Percentiles rank a stretch among this genome's conserved stretches.
Evolutionary conservation across 2,113 vertebrate genomes (phyloP).

Genomic region (Salvelinus alpinus): DNA sequence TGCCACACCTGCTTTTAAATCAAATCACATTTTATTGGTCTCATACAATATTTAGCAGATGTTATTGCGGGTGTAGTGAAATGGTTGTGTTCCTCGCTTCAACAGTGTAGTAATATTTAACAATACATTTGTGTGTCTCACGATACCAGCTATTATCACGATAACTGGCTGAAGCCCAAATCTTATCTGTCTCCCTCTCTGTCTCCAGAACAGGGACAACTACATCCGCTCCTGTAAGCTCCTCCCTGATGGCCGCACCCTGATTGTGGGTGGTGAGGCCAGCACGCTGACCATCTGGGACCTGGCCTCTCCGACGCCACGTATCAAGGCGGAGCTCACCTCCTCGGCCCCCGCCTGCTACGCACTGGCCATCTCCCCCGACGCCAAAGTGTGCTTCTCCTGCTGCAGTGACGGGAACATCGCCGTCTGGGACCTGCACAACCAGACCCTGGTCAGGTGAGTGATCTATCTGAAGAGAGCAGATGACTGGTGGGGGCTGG

Average conservation of each 20-base stretch:
- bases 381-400: conserved; percentile 98
- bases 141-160: no score
- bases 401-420: conserved; percentile 98
- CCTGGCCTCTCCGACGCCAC: conserved; percentile 90
- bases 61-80: no score
- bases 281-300: conserved; percentile 98
- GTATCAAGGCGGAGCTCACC: conserved; percentile 95
- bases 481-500: background rate
- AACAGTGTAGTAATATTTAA: no score
- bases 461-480: conserved; percentile 19
- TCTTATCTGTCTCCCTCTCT: background rate
- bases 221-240: conserved; percentile 98
- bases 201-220: conserved; percentile 90
- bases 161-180: no score
- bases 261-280: conserved; percentile 94
- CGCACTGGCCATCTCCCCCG: conserved; percentile 94
- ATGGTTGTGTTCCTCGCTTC: no score
- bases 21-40: no score
- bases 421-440: conserved; percentile 96
- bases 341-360: conserved; percentile 95
- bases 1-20: background rate
- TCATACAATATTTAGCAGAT: no score
- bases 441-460: conserved; percentile 96
- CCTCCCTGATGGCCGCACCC: conserved; percentile 91
- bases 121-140: no score